phyloP scores from a whole-genome alignment of 2,113 vertebrate genomes.

The Pungitius pungitius region DNA sequence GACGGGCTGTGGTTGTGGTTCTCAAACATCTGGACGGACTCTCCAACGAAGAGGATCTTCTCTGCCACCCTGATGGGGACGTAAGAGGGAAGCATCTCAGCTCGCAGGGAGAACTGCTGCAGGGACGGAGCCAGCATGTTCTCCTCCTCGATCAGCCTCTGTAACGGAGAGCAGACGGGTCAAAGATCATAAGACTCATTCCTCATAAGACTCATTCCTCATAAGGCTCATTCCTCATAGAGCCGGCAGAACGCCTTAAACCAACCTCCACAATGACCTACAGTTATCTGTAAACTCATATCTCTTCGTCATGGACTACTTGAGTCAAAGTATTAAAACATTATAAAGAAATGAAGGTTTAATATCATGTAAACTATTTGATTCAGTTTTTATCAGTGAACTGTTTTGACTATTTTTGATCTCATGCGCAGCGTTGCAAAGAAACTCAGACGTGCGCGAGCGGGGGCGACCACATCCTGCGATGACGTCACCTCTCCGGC shows the following conservation, averaged over 20 bases:
- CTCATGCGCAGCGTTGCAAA: no score
- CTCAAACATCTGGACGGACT: conserved; percentile 99
- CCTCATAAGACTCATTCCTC: no score
- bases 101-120: conserved; percentile 95
- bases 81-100: conserved; percentile 96
- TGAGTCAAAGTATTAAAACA: not conserved
- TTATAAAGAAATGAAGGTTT: no score
- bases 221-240: no score
- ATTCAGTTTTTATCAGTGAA: not conserved
- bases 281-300: not conserved
- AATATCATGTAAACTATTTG: not conserved
- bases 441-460: no score
- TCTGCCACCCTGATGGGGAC: conserved; percentile 95
- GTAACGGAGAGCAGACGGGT: not conserved
- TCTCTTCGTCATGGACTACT: not conserved
- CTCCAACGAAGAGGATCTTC: conserved; percentile 98
- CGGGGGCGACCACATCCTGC: no score
- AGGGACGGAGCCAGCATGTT: conserved; percentile 97
- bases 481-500: no score
- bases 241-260: not conserved
- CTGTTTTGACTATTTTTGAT: no score
- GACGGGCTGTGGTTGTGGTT: conserved; percentile 94
- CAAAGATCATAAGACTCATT: not conserved
- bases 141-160: conserved; percentile 97
- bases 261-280: not conserved